Conservation (phyloP, 2,888 invertebrate genomes). For the Sycophila texana region DNA sequence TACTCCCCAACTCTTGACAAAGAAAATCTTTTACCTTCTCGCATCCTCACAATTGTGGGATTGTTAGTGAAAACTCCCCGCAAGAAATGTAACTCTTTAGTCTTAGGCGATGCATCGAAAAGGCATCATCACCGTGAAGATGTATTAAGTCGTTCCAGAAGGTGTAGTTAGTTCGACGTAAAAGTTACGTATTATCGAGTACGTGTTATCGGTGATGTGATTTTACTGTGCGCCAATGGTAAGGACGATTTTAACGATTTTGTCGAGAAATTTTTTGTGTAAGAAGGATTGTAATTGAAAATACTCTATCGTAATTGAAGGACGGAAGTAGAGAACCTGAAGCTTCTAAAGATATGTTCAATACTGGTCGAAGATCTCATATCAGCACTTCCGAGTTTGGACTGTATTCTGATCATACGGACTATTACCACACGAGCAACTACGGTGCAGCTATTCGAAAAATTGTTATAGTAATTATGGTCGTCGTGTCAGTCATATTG, state of each 20-base stretch:
- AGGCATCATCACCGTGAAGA: conserved; percentile 57
- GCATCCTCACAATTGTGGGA: conserved; percentile 60
- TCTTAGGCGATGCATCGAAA: conserved; percentile 62
- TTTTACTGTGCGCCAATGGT: conserved; percentile 51
- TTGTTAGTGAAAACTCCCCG: conserved; percentile 68
- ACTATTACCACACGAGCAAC: conserved; percentile 67
- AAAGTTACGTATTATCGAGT: not conserved
- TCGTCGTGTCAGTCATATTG: conserved; percentile 70
- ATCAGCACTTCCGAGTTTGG: conserved; percentile 74
- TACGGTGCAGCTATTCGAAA: conserved; percentile 68
- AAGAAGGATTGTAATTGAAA: not conserved
- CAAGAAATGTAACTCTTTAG: conserved; percentile 59
- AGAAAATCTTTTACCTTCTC: conserved; percentile 50
- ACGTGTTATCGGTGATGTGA: conserved; percentile 24
- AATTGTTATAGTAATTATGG: conserved; percentile 72
- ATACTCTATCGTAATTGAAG: conserved; percentile 30
- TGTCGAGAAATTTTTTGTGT: not conserved
- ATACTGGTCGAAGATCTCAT: conserved; percentile 69
- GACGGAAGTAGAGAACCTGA: conserved; percentile 10
- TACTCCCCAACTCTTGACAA: conserved; percentile 54
- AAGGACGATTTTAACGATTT: conserved; percentile 10
- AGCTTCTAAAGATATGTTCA: conserved; percentile 65
- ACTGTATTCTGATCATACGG: conserved; percentile 71
- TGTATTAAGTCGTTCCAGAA: conserved; percentile 20
- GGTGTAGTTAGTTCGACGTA: not conserved